phyloP scores from a whole-genome alignment of 2,888 invertebrate species.

The Agonopterix heracliana region DNA sequence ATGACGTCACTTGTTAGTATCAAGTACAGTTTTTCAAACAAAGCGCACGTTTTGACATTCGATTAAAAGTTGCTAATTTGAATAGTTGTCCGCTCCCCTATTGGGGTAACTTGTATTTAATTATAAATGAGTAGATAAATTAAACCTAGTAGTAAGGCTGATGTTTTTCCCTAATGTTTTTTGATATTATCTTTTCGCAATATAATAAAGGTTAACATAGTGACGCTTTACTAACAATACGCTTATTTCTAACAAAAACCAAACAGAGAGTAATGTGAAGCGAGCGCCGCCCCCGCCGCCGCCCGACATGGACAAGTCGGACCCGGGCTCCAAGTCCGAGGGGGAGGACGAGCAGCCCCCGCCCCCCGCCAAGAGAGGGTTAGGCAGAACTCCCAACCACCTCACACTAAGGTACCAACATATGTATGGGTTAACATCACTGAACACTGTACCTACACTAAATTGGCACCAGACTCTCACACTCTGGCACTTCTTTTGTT shows the following conservation, averaged over 20 bases:
- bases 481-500: slow-evolving; percentile 17
- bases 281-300: slow-evolving; percentile 47
- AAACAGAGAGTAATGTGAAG: slow-evolving; percentile 33
- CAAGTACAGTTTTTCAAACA: too few relatives aligned
- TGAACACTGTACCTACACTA: slow-evolving; percentile 38
- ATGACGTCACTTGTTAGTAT: too few relatives aligned
- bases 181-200: too few relatives aligned
- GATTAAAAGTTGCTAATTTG: too few relatives aligned
- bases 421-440: slow-evolving; percentile 54
- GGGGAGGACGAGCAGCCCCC: slow-evolving; percentile 88
- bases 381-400: slow-evolving; percentile 95
- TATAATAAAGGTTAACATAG: too few relatives aligned
- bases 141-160: too few relatives aligned
- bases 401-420: slow-evolving; percentile 85
- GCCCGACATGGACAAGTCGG: slow-evolving; percentile 65
- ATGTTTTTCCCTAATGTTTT: too few relatives aligned
- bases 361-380: slow-evolving; percentile 79
- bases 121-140: too few relatives aligned
- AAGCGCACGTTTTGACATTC: too few relatives aligned
- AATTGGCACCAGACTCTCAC: slow-evolving; percentile 27
- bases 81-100: too few relatives aligned
- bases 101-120: too few relatives aligned
- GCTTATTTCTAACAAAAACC: slow-evolving; percentile 13
- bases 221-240: slow-evolving; percentile 11
- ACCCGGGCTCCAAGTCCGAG: slow-evolving; percentile 89